Evolutionary conservation across 1,140 invertebrate species (phyloP).

Genomic region (Galendromus occidentalis): DNA sequence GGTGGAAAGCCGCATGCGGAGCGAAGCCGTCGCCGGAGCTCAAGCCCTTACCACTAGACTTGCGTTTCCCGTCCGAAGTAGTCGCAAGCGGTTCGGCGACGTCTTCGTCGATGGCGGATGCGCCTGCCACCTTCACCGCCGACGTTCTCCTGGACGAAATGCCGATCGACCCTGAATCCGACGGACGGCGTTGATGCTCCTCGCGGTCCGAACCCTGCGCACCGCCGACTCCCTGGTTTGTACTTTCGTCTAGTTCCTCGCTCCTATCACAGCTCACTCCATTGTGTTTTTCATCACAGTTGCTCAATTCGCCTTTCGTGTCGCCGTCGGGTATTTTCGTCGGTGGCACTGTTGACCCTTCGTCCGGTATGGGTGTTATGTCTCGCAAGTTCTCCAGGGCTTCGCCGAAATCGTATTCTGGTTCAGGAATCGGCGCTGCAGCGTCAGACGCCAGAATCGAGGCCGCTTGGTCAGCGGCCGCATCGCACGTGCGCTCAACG

Average conservation of each 20-base stretch:
- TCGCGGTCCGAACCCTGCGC: neutral
- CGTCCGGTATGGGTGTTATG: neutral
- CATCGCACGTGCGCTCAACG: neutral
- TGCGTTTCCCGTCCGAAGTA: no score
- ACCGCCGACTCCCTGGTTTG: neutral
- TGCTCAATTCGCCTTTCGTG: neutral
- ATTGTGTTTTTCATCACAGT: neutral
- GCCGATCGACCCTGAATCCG: no score
- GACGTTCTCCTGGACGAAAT: no score
- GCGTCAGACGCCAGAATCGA: neutral
- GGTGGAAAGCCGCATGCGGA: no score
- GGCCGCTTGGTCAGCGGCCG: neutral
- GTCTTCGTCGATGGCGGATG: no score
- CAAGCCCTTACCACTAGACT: no score
- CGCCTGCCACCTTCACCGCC: no score
- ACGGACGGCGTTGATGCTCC: no score
- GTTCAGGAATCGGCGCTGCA: neutral
- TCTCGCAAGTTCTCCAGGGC: conserved; percentile 1
- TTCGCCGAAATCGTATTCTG: neutral
- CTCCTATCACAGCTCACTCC: conserved; percentile 1
- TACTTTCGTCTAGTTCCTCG: neutral
- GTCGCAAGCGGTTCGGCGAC: no score
- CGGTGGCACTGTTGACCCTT: no score
- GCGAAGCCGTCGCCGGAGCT: no score
- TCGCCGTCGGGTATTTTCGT: no score